Percentiles rank a stretch among this genome's conserved stretches.
Evolutionary conservation across 2,888 invertebrate genomes (phyloP).

Genomic region (Eilema griseolum): DNA sequence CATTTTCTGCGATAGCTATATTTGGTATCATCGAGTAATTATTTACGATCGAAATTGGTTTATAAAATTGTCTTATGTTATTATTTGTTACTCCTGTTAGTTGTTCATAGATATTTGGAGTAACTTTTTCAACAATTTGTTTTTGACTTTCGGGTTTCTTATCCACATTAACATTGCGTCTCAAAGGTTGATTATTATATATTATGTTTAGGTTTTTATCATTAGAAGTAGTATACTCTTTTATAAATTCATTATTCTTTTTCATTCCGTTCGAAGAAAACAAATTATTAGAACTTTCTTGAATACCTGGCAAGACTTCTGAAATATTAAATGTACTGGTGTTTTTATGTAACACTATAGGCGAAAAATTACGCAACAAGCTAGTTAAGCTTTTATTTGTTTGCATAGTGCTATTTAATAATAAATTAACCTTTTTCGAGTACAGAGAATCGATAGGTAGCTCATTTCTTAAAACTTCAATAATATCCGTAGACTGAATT

Average conservation of each 20-base stretch:
- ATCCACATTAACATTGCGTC: not conserved
- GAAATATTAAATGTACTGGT: not conserved
- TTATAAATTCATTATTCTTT: not conserved
- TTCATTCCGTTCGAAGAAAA: not conserved
- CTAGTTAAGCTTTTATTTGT: not conserved
- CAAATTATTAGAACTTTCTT: not conserved
- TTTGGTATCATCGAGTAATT: not conserved
- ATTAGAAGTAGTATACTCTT: not conserved
- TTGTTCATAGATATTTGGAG: not conserved
- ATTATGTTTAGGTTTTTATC: not conserved
- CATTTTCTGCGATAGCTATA: not conserved
- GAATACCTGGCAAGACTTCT: not conserved
- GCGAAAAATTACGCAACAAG: no score
- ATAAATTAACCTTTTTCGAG: no score
- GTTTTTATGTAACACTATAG: no score
- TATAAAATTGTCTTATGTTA: slow-evolving; percentile 4
- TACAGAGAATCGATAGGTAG: not conserved
- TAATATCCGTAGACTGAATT: not conserved
- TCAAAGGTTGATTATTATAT: not conserved
- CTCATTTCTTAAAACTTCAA: not conserved
- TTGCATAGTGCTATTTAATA: not conserved
- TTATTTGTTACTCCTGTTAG: slow-evolving; percentile 12
- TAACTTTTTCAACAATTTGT: not conserved
- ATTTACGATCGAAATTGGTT: not conserved
- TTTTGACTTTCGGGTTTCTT: not conserved